These are phyloP conservation scores for Lacerta viridis DNA, from an alignment of 2,797 vertebrate species.

Conservation along the genomic window DNA sequence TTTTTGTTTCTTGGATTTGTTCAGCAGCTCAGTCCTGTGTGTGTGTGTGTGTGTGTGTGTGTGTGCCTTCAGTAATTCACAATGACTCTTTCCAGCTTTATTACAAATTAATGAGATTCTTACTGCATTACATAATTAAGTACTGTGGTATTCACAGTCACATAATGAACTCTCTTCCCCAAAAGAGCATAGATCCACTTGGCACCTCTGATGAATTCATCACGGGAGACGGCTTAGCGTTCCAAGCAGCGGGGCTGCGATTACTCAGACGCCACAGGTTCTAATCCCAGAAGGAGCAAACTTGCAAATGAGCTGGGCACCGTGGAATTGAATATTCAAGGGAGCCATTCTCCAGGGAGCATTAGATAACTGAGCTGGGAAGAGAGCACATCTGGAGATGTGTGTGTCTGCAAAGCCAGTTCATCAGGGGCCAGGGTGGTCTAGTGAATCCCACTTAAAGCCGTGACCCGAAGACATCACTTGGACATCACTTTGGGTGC, in stretches of 20 bases:
- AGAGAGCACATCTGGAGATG: too few relatives aligned
- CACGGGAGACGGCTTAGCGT: not conserved
- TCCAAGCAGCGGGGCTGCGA: not conserved
- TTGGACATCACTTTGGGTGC: too few relatives aligned
- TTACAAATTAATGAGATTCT: constrained; percentile 55
- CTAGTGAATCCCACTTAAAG: too few relatives aligned
- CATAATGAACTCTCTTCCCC: constrained; percentile 41
- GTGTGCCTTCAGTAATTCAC: constrained; percentile 41
- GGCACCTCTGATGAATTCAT: constrained; percentile 14
- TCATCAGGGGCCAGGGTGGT: too few relatives aligned
- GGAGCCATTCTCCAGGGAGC: not conserved
- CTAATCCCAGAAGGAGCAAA: not conserved
- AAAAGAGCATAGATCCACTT: not conserved
- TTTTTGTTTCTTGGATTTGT: constrained; percentile 2
- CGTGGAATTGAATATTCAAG: not conserved
- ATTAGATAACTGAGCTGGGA: not conserved
- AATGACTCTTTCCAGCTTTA: constrained; percentile 39
- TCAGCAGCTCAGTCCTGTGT: constrained; percentile 10
- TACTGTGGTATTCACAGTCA: constrained; percentile 20
- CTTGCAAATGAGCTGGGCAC: not conserved
- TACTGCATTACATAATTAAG: constrained; percentile 34
- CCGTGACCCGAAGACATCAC: not conserved
- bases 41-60: too few relatives aligned
- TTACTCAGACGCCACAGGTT: not conserved
- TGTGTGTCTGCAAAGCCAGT: not conserved